Conservation (phyloP, 2,113 vertebrate genomes). For the Sylvicapra grimmia region DNA sequence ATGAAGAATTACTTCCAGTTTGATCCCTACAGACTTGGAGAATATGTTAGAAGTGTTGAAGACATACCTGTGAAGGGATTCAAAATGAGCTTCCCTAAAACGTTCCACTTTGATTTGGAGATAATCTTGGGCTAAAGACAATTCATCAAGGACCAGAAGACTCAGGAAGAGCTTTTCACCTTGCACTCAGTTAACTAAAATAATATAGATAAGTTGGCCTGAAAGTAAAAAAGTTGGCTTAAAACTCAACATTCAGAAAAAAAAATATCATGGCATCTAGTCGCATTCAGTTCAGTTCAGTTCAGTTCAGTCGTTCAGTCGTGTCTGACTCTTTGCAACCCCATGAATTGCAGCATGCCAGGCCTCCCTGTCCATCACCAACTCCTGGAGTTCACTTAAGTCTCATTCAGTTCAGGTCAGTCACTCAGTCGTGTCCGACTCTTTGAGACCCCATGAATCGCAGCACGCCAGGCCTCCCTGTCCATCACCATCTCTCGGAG, state of each 20-base stretch:
- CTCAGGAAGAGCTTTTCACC: not conserved
- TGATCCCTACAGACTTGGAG: not conserved
- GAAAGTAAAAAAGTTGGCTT: not conserved
- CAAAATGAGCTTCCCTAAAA: not conserved
- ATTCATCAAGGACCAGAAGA: not conserved
- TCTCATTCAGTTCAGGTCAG: no score
- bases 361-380: no score
- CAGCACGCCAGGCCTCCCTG: no score
- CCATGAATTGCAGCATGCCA: no score
- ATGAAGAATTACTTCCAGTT: not conserved
- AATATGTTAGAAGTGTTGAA: not conserved
- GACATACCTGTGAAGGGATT: not conserved
- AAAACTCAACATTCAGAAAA: not conserved
- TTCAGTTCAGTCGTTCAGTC: no score
- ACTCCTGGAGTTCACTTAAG: no score
- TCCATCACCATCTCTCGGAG: no score
- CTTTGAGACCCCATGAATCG: no score
- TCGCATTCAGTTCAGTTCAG: not conserved
- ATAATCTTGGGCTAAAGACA: not conserved
- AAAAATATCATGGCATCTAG: not conserved
- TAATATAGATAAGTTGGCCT: not conserved
- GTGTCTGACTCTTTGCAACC: no score
- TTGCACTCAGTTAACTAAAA: not conserved
- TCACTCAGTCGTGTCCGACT: no score
- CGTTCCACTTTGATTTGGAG: not conserved